Evolutionary conservation across 2,888 invertebrate species (phyloP).

Genomic region (Cephus runcator): DNA sequence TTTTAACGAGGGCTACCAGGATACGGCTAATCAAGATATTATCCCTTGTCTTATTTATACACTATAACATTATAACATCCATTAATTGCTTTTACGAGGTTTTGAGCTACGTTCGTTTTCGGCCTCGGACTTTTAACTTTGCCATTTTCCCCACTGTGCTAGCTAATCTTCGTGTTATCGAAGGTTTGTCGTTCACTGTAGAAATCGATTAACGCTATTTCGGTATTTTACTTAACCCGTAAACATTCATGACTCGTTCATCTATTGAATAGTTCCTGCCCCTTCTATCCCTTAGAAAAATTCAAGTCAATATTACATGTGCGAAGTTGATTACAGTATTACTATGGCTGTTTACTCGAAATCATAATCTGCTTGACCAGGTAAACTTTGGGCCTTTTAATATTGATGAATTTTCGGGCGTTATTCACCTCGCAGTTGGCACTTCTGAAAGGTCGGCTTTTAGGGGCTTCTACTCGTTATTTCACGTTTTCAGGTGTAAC

Average conservation of each 20-base stretch:
- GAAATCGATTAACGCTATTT: not conserved
- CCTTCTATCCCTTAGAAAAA: not conserved
- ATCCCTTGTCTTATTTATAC: not conserved
- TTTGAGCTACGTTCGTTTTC: not conserved
- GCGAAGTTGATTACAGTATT: not conserved
- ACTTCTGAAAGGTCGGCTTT: not conserved
- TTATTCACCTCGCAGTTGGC: not conserved
- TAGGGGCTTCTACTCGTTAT: not conserved
- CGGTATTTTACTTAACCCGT: not conserved
- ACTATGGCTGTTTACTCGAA: not conserved
- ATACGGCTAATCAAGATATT: not conserved
- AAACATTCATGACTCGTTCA: not conserved
- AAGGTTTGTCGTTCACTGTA: not conserved
- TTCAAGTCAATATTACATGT: not conserved
- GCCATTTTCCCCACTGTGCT: not conserved
- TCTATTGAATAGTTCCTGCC: not conserved
- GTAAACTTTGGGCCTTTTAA: not conserved
- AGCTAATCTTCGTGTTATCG: not conserved
- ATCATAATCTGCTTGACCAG: no score
- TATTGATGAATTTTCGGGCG: not conserved
- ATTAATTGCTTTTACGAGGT: no score
- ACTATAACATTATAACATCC: not conserved
- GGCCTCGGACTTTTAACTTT: not conserved
- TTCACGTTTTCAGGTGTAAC: constrained; percentile 3
- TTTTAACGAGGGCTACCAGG: not conserved